phyloP scores from a whole-genome alignment of 2,888 invertebrate genomes.

The Punctoribates punctum region DNA sequence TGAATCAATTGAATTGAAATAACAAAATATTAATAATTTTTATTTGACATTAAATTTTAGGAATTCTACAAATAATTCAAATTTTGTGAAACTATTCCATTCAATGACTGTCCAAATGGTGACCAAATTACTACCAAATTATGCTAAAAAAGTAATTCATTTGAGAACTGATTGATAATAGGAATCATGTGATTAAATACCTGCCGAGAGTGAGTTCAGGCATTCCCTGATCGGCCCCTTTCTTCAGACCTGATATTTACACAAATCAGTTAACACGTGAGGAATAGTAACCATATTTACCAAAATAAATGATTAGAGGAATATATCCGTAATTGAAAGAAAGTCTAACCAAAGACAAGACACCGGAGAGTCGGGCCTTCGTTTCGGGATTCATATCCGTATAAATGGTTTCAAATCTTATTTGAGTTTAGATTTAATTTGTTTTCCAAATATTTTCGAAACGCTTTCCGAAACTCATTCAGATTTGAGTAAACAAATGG shows the following conservation, averaged over 20 bases:
- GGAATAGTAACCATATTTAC: background rate
- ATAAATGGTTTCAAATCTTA: background rate
- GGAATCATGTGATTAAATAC: conserved; percentile 13
- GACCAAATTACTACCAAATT: conserved; percentile 30
- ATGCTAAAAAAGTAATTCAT: conserved; percentile 5
- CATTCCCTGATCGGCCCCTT: conserved; percentile 41
- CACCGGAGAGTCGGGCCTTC: conserved; percentile 27
- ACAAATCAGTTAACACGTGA: background rate
- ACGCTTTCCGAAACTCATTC: too few relatives aligned
- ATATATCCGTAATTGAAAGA: conserved; percentile 38
- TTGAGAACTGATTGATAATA: background rate
- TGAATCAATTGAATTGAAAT: too few relatives aligned
- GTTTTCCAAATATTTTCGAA: too few relatives aligned
- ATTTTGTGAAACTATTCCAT: too few relatives aligned
- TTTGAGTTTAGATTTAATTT: too few relatives aligned
- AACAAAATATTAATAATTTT: too few relatives aligned
- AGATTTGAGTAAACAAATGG: too few relatives aligned
- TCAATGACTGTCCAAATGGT: background rate
- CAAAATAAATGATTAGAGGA: conserved; percentile 40
- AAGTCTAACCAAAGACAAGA: conserved; percentile 16
- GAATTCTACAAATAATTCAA: too few relatives aligned
- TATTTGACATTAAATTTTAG: too few relatives aligned
- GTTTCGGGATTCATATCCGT: conserved; percentile 5
- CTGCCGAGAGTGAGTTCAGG: conserved; percentile 39
- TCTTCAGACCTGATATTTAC: conserved; percentile 33